phyloP scores from a whole-genome alignment of 2,113 vertebrate genomes.

The Serinus canaria region DNA sequence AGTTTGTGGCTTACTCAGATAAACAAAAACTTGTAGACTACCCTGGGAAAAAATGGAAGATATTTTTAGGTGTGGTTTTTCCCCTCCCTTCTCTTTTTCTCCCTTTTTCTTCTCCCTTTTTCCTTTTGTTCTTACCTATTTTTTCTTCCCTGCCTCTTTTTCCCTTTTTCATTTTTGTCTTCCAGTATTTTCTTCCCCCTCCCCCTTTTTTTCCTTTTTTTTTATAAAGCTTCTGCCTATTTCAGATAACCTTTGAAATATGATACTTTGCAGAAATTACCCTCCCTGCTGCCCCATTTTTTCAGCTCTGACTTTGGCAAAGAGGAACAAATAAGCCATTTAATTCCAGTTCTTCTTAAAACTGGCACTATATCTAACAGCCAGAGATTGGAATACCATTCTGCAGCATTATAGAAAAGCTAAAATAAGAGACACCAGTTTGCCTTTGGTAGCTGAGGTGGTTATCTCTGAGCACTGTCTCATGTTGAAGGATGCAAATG shows the following conservation, averaged over 20 bases:
- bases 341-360: neutral
- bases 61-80: neutral
- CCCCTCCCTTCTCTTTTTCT: too few species aligned
- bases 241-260: neutral
- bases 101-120: neutral
- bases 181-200: neutral
- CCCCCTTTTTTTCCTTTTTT: fast-evolving
- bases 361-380: neutral
- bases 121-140: neutral
- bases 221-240: neutral
- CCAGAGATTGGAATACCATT: neutral
- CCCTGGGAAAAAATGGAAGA: neutral
- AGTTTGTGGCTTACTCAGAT: neutral
- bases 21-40: conserved; percentile 3
- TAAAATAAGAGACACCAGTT: neutral
- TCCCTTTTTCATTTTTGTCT: neutral
- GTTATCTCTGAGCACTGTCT: neutral
- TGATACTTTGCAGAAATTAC: neutral
- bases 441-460: neutral
- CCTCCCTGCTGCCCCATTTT: neutral
- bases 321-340: neutral
- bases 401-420: neutral
- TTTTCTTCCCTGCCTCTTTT: neutral
- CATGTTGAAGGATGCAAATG: neutral
- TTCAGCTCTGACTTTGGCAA: neutral